Evolutionary conservation across 1,140 invertebrate genomes (phyloP).

Genomic region (Anthonomus grandis): DNA sequence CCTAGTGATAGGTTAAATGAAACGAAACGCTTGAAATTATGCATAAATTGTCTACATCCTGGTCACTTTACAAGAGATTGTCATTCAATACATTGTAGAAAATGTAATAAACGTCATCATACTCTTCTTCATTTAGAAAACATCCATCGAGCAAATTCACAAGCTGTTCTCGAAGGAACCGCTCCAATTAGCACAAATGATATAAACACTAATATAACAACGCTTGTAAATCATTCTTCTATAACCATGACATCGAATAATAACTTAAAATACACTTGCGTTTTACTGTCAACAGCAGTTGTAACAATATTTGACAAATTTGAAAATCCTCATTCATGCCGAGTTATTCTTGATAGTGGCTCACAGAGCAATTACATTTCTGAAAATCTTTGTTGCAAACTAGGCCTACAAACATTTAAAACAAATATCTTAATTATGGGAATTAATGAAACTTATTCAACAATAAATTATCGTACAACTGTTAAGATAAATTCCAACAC

Average conservation of each 20-base stretch:
- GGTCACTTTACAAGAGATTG: conserved; percentile 10
- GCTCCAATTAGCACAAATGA: too few relatives aligned
- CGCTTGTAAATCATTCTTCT: too few relatives aligned
- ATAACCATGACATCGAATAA: too few relatives aligned
- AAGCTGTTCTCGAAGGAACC: too few relatives aligned
- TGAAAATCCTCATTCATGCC: conserved; percentile 2
- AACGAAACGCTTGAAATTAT: background rate
- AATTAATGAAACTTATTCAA: background rate
- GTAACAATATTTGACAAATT: conserved; percentile 5
- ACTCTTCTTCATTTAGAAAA: conserved; percentile 5
- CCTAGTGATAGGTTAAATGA: conserved; percentile 3
- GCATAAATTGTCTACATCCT: background rate
- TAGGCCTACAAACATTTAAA: conserved; percentile 1
- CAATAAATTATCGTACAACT: conserved; percentile 5
- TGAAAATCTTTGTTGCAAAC: conserved; percentile 2
- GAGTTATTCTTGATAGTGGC: conserved; percentile 11
- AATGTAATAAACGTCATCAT: background rate
- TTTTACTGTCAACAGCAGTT: conserved; percentile 12
- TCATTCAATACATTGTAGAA: background rate
- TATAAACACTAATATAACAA: too few relatives aligned
- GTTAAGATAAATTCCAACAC: conserved; percentile 5
- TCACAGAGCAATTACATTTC: conserved; percentile 15
- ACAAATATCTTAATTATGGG: too few relatives aligned
- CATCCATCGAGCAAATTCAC: too few relatives aligned
- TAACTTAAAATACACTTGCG: too few relatives aligned